Evolutionary conservation across 2,888 invertebrate genomes (phyloP), one percentile per base, ranked within the genome.

Genomic region (Amblyteles armatorius): DNA sequence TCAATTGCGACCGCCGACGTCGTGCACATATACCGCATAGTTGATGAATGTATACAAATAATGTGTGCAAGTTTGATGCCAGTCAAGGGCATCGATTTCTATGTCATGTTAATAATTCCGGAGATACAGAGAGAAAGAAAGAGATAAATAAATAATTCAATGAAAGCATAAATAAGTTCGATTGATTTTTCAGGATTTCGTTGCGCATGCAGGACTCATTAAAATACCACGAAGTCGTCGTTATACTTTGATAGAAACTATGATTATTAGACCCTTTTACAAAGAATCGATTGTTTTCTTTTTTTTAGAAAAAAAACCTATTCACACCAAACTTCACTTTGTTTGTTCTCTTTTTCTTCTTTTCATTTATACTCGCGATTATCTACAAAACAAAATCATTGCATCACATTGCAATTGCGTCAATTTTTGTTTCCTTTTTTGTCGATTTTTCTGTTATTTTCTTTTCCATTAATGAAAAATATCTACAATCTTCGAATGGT

Each of bases 231-330:
- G 63, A 76, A 85, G 72, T 71, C 69, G 60, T 81, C 73, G 60
- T 84, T 67, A 84, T 90, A 89, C 86, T 93, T 94, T 94, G 92
- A 93, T 94, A 93, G 93, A 94, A 94, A 94, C 94, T 94, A 94
- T 94, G 94, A 94, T 94, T 94, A 94, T 94, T 94, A 92, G 94
- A 94, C 92, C 93, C 94, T 94, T 94, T 94, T 94, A 94, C 93
- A 94, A 94, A 94, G 94, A 94, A 94, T 94, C 94, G 89, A 91
- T 92, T 89, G 90, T 91, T 92, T 73, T 86, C 85, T 84, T 87
- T 83, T 79, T 60, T 87, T 92, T 92, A 93, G 92, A 94, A 94
- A 94, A 93, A 88, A 90, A 94, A 94, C 91, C 93, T 94, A 93
- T 94, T 93, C 93, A 94, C 93, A 94, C 94, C 93, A 94, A 93